Conservation (phyloP, 2,888 invertebrate species). For the Agrochola circellaris region DNA sequence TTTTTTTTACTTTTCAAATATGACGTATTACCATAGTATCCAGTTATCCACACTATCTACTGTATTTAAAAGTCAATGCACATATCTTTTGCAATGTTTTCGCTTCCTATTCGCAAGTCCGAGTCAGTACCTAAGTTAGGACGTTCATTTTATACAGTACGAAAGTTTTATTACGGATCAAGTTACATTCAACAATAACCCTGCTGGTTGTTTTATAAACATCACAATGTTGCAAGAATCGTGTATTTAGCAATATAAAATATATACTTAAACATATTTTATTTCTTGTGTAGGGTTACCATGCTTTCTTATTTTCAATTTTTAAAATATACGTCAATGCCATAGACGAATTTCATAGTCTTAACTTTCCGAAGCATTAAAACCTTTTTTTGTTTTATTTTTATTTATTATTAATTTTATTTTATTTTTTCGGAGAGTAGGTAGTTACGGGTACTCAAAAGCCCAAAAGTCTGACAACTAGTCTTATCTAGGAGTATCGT, state of each 20-base stretch:
- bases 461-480: too few species aligned
- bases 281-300: conserved; percentile 12
- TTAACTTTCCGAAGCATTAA: not conserved
- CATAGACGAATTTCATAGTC: not conserved
- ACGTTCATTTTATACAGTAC: not conserved
- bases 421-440: not conserved
- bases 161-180: conserved; percentile 12
- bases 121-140: not conserved
- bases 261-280: conserved; percentile 10
- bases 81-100: not conserved
- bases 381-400: too few species aligned
- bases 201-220: conserved; percentile 39
- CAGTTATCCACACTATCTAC: too few species aligned
- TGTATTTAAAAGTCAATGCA: not conserved
- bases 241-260: not conserved
- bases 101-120: not conserved
- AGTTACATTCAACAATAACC: conserved; percentile 9
- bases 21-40: too few species aligned
- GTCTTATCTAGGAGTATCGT: too few species aligned
- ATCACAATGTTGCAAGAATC: conserved; percentile 19
- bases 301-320: not conserved
- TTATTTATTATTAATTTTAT: too few species aligned
- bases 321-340: not conserved
- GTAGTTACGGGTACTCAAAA: too few species aligned
- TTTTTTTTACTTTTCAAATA: too few species aligned